Evolutionary conservation across 2,113 vertebrate genomes (phyloP), one percentile per base, ranked within the genome.

Genomic region (Anoplopoma fimbria): DNA sequence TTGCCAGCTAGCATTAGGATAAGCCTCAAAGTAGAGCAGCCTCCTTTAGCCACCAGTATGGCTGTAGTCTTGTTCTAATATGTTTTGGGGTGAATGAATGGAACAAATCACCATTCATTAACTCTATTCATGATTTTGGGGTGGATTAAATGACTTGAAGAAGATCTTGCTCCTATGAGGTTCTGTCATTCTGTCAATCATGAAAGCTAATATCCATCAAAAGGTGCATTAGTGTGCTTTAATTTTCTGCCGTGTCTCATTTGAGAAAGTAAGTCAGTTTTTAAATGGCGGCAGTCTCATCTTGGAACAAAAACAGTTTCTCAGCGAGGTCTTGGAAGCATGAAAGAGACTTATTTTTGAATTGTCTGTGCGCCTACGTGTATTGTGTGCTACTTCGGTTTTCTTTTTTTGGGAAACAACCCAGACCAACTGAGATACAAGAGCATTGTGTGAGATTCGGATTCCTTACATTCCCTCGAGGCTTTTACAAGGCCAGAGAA

Each of bases 361-460:
- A 31, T 36, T 4, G 34, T 47, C 36, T 8, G 19, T 45, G 34
- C 38, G 12, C 60, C 64, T 53, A 9, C 15, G 14, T 23, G 27
- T 8, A 40, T 10, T 15, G 51, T 79, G 23, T 34, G 15, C 0
- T 69, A 13, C 75, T 69, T 34, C 60, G 9, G 4, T 4, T n/a
- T 34, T 71, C n/a, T 9, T 74, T 38, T 65, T 23, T 27, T 4
- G 6, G 27, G 36, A 31, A 68, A 57, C 9, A 62, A 72, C 51
- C 6, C 51, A 36, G 23, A 78, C 47, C 21, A 69, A 27, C 34
- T 40, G 57, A 82, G 45, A 73, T 21, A 75, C 12, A 36, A 72
- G 25, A 87, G 68, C 17, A 74, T 81, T 87, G 70, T 90, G 69
- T 51, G 45, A 84, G 60, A 87, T 65, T 55, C 23, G 55, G 55